A percentile compares a stretch with the other conserved stretches of the same genome.
Evolutionary conservation across 2,888 invertebrate species (phyloP).

Genomic region (Xestia rhomboidea): DNA sequence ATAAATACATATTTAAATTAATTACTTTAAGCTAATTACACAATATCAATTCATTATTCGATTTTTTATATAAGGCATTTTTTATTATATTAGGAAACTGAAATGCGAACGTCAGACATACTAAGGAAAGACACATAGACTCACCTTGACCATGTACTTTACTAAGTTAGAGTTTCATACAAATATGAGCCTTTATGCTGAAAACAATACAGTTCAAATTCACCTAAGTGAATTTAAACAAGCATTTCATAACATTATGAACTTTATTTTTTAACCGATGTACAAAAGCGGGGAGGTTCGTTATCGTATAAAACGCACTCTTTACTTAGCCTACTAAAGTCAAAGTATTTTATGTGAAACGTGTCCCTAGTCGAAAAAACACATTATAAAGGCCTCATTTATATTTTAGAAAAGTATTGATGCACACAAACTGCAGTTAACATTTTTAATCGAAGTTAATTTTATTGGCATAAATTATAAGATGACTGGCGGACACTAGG

Average conservation of each 20-base stretch:
- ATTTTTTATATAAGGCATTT: neutral
- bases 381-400: neutral
- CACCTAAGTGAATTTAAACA: neutral
- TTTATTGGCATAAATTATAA: neutral
- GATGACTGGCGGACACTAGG: neutral
- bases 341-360: neutral
- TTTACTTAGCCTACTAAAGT: neutral
- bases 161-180: neutral
- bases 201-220: neutral
- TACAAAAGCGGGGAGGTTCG: neutral
- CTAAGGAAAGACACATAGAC: neutral
- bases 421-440: neutral
- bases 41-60: slow-evolving; percentile 23
- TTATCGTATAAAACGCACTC: neutral
- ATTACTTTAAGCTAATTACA: slow-evolving; percentile 11
- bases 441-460: neutral
- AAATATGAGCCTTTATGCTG: neutral
- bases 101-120: neutral
- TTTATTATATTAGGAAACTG: neutral
- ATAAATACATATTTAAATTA: slow-evolving; percentile 21
- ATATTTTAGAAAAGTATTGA: neutral
- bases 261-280: neutral
- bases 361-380: neutral
- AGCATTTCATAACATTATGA: neutral
- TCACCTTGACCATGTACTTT: neutral